Base-by-base conservation (phyloP, 2,888 invertebrate species). In the Drosophila macrospina region DNA sequence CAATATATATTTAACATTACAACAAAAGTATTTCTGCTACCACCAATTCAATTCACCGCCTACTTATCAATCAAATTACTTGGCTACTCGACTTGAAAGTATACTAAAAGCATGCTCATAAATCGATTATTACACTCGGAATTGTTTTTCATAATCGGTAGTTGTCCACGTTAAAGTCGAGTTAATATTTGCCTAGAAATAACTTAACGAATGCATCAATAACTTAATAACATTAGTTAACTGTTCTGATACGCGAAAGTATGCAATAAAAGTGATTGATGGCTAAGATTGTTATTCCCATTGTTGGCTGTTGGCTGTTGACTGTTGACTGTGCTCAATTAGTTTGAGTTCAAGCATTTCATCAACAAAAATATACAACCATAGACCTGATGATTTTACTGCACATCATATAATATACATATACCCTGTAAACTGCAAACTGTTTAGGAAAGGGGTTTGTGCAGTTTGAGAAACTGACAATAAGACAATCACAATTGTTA, bases 181-280 rank as follows among this genome's bases (percentile, higher is more conserved):
- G 65, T 36, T 59, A 72, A 73, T 71, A 67, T 73, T 60, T 52
- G 55, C 13, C 4, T n/a, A 48, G 45, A 51, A 45, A 51, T 62
- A 48, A 28, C 26, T 36, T 52, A 26, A 15, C 20, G 32, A 20
- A 55, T 41, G 45, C 44, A 55, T 55, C 34, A 55, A 26, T 16
- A 56, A 36, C 55, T 45, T 45, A 56, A 42, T 30, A 42, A 54
- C 42, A 42, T 54, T 44, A 55, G 42, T 44, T 55, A 55, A 34
- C 42, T 13, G 42, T 45, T 41, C 8, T 47, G 71, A 69, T 65
- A 69, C 84, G 54, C 57, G 83, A 76, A 88, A 88, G 83, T 86
- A 83, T 80, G 83, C 83, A 83, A 83, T 83, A 78, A 80, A 83
- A 69, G 67, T 88, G 83, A 88, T 88, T 86, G 89, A 84, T 84